Base-by-base conservation (phyloP, 2,888 invertebrate genomes). In the Xylota segnis region DNA sequence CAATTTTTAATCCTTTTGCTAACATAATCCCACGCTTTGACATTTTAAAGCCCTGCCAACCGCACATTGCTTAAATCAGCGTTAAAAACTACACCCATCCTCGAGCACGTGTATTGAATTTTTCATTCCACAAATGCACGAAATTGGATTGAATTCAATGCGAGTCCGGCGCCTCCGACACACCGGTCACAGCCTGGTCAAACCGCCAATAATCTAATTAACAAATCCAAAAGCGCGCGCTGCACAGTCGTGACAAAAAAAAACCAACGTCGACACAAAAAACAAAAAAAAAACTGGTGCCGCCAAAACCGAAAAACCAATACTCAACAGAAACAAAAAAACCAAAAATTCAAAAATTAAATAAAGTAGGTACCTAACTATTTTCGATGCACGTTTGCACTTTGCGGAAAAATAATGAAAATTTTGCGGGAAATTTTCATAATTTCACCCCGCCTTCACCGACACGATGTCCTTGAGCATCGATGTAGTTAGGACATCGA, bases 141-240 rank as follows among this genome's bases (percentile, higher is more conserved):
- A 59, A 83, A 71, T 72, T 52, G 37, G 52, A 59, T 66, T 52
- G 12, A 23, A 29, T 47, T 58, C 65, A 71, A 34, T 45, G 18
- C 12, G 18, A 45, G 4, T 37, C 9, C 56, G 12, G 56, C 45
- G 12, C 37, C 45, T 37, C 14, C 18, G 16, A 32, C 9, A 23
- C 12, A 37, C 32, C 12, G 40, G 9, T n/a, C 37, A 45, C 61
- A 59, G 37, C 54, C 71, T 40, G 43, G 66, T 58, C 63, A 47
- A 56, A 65, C 83, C 79, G 61, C 70, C 79, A 79, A 84, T 75
- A 84, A 75, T 75, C 74, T 84, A 84, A 84, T 84, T 84, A 71
- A 75, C 74, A 75, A 70, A 75, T 79, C 68, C 50, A 78, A 68
- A 59, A 66, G 58, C 40, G 4, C 52, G n/a, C 58, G 0, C 32